Conservation (phyloP, 2,797 vertebrate genomes). For the Heliangelus exortis region DNA sequence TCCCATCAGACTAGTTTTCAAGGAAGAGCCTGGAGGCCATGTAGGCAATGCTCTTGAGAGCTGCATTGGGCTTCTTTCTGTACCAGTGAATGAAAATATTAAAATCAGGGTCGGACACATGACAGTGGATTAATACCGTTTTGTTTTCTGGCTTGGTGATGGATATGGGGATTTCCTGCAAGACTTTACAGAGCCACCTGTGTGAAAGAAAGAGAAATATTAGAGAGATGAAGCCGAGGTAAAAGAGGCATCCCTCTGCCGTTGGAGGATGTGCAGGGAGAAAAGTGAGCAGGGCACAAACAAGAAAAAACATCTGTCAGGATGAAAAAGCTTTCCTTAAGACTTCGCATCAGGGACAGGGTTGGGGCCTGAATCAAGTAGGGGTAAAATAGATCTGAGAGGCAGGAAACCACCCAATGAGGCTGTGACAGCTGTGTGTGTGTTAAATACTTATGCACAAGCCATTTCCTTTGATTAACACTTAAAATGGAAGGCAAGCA, state of each 20-base stretch:
- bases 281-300: background rate
- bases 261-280: fast-evolving
- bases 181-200: background rate
- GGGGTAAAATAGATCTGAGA: background rate
- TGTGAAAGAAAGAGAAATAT: background rate
- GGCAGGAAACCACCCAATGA: background rate
- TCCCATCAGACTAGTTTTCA: fast-evolving
- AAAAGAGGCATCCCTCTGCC: background rate
- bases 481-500: background rate
- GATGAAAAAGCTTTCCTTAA: background rate
- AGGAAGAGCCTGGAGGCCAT: background rate
- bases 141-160: constrained; percentile 7
- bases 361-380: background rate
- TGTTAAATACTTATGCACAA: background rate
- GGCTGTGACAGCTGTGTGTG: background rate
- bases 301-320: background rate
- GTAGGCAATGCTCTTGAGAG: background rate
- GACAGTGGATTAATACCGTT: constrained; percentile 12
- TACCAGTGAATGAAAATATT: constrained; percentile 8
- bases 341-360: background rate
- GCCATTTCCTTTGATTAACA: background rate
- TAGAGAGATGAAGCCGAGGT: background rate
- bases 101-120: background rate
- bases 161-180: background rate
- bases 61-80: background rate